These are phyloP conservation scores for Pseudachorutes palmiensis DNA, from an alignment of 1,140 invertebrate genomes.

Conservation along the genomic window DNA sequence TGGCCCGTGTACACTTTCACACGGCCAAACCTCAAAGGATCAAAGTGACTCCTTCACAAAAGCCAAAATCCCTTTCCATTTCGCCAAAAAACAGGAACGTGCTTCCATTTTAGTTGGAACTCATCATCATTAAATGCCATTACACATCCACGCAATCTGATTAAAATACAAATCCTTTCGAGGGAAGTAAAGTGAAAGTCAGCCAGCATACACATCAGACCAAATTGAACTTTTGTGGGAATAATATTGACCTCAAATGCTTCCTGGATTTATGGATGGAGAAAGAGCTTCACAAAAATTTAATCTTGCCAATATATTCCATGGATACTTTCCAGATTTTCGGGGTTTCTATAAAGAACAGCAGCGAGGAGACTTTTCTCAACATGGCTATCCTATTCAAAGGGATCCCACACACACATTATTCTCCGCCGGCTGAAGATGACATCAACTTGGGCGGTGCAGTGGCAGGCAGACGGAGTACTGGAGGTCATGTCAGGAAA, in stretches of 20 bases:
- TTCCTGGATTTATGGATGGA: no score
- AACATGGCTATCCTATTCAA: neutral
- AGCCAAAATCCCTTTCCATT: conserved; percentile 5
- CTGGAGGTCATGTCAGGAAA: neutral
- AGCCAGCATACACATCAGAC: no score
- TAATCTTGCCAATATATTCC: no score
- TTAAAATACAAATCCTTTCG: neutral
- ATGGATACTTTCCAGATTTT: no score
- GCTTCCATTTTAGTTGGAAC: neutral
- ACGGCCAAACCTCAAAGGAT: neutral
- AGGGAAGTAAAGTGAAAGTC: no score
- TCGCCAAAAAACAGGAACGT: neutral
- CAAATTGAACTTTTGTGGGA: no score
- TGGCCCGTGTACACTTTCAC: neutral
- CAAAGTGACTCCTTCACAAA: neutral
- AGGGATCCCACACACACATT: conserved; percentile 3
- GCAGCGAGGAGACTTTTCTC: no score
- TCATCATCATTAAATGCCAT: neutral
- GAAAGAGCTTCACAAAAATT: no score
- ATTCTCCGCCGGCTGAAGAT: neutral
- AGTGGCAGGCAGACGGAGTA: neutral
- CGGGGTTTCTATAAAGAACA: no score
- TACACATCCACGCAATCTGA: neutral
- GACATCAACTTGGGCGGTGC: neutral
- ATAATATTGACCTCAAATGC: no score